A percentile compares a stretch with the other conserved stretches of the same genome.
Conservation (phyloP, 2,113 vertebrate genomes). For the human region DNA sequence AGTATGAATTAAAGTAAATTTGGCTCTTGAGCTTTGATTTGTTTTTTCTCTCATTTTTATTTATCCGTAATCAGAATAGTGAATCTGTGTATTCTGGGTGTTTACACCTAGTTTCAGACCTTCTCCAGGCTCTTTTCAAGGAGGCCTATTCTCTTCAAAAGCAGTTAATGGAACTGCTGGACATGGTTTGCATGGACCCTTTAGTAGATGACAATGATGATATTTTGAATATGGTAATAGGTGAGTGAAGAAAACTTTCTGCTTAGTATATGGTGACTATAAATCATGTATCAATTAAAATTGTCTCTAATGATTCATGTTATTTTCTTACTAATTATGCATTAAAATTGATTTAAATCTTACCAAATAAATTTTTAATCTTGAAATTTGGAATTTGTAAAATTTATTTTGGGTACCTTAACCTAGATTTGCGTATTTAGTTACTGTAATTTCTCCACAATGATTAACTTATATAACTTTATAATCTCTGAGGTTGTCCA, state of each 20-base stretch:
- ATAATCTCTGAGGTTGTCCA: neutral
- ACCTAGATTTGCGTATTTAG: neutral
- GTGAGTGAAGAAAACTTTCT: constrained; percentile 77
- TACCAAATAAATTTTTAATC: neutral
- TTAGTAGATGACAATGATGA: constrained; percentile 84
- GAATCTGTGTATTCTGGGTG: constrained; percentile 91
- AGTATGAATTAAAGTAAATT: neutral
- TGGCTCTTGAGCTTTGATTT: constrained; percentile 23
- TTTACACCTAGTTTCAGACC: constrained; percentile 93
- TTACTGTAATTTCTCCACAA: neutral
- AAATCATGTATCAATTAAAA: neutral
- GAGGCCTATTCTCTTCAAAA: constrained; percentile 95
- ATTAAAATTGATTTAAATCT: neutral
- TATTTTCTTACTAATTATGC: neutral
- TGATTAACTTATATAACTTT: neutral
- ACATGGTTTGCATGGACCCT: constrained; percentile 86
- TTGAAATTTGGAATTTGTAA: neutral
- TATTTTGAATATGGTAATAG: constrained; percentile 86
- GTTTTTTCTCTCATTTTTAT: constrained; percentile 36
- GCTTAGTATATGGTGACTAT: neutral
- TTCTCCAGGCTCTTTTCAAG: constrained; percentile 94
- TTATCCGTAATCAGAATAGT: constrained; percentile 87
- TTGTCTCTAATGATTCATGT: neutral
- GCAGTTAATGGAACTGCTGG: constrained; percentile 92
- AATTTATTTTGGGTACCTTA: neutral